A percentile compares a stretch with the other conserved stretches of the same genome.
These are phyloP conservation scores for Dasyornis broadbenti DNA, from an alignment of 2,113 vertebrate genomes.

Conservation along the genomic window DNA sequence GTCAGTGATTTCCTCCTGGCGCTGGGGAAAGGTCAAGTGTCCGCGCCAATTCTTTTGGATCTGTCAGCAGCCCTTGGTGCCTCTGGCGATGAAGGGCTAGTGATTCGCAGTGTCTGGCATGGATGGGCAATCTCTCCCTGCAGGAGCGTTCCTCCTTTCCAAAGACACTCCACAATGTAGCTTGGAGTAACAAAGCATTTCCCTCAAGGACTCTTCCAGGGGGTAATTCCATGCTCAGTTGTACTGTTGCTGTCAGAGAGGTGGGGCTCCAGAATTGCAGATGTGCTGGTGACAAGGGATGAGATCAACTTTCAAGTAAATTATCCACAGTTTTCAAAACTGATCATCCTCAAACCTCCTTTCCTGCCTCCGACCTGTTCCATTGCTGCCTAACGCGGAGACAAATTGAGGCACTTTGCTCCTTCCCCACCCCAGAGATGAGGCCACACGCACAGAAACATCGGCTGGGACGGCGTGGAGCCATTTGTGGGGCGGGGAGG, in stretches of 20 bases:
- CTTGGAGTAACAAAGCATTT: background rate
- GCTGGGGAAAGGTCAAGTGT: slow-evolving; percentile 34
- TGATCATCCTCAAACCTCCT: background rate
- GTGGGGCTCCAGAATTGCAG: background rate
- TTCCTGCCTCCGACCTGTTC: background rate
- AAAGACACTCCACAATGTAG: background rate
- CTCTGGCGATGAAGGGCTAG: background rate
- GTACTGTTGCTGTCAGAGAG: background rate
- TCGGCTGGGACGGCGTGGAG: background rate
- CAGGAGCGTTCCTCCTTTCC: slow-evolving; percentile 17
- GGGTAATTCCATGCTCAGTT: background rate
- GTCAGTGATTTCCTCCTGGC: slow-evolving; percentile 35
- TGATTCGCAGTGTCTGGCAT: slow-evolving; percentile 9
- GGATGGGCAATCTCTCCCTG: slow-evolving; percentile 11
- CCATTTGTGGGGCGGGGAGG: background rate
- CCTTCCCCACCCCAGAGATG: background rate
- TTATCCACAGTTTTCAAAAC: background rate
- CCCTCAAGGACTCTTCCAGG: background rate
- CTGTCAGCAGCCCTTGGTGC: slow-evolving; percentile 5
- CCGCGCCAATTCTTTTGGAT: background rate
- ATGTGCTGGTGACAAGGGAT: background rate
- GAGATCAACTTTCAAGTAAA: background rate
- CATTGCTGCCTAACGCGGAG: background rate
- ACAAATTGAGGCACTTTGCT: slow-evolving; percentile 5
- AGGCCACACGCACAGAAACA: accelerated